Evolutionary conservation across 2,797 vertebrate genomes (phyloP).

Genomic region (Danionella dracula): DNA sequence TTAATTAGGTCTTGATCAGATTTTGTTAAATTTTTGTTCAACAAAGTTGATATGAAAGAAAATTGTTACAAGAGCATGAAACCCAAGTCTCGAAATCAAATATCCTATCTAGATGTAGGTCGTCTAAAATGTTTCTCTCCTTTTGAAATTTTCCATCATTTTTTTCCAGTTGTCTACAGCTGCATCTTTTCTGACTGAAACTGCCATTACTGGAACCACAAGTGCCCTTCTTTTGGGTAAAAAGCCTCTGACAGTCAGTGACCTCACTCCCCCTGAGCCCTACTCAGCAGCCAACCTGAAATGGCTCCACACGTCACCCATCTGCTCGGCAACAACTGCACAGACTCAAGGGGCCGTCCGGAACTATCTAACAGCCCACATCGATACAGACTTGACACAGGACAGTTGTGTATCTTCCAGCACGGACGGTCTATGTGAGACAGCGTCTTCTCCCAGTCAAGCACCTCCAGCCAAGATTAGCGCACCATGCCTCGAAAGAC

Average conservation of each 20-base stretch:
- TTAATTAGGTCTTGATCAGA: too few species aligned
- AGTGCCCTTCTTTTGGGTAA: slow-evolving; percentile 37
- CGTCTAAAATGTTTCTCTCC: background rate
- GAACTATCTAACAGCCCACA: slow-evolving; percentile 46
- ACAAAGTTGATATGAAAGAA: too few species aligned
- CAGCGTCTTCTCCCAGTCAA: slow-evolving; percentile 51
- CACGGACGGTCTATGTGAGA: slow-evolving; percentile 64
- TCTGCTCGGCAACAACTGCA: slow-evolving; percentile 65
- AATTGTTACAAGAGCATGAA: too few species aligned
- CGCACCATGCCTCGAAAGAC: slow-evolving; percentile 75
- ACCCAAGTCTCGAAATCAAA: too few species aligned
- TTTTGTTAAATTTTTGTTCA: too few species aligned
- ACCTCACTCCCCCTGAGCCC: slow-evolving; percentile 63
- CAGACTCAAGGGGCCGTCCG: slow-evolving; percentile 54
- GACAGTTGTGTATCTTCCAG: slow-evolving; percentile 75
- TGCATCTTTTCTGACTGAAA: slow-evolving; percentile 34
- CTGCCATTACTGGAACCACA: slow-evolving; percentile 21
- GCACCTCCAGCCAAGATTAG: slow-evolving; percentile 70
- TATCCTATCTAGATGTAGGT: too few species aligned
- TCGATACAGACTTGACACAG: slow-evolving; percentile 67
- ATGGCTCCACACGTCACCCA: slow-evolving; percentile 75
- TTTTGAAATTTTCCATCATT: background rate
- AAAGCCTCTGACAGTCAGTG: slow-evolving; percentile 61
- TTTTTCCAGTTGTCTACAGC: slow-evolving; percentile 56
- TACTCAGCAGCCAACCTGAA: slow-evolving; percentile 70